phyloP scores from a whole-genome alignment of 2,113 vertebrate genomes.

The Rhinoderma darwinii region DNA sequence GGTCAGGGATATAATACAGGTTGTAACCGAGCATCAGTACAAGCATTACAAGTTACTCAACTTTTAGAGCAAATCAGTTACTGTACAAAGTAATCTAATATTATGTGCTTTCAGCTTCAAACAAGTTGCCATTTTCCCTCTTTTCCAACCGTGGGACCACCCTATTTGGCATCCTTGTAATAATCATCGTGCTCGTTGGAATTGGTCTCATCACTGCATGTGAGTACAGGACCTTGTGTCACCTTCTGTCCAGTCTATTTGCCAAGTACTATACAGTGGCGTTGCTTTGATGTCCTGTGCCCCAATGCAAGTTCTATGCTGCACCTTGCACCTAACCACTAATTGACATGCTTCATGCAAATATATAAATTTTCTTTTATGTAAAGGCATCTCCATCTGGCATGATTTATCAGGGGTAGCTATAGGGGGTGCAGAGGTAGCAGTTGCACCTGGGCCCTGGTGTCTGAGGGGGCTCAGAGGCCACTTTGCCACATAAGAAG shows the following conservation, averaged over 20 bases:
- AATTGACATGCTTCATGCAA: no score
- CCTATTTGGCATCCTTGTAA: background rate
- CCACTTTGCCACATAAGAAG: no score
- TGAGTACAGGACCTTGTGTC: constrained; percentile 9
- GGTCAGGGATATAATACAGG: background rate
- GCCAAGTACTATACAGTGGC: no score
- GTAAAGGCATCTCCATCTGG: no score
- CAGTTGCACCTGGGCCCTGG: no score
- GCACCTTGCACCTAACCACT: no score
- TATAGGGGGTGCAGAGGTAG: no score
- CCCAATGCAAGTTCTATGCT: no score
- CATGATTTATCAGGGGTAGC: no score
- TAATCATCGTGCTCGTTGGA: constrained; percentile 13
- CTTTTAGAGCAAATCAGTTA: background rate
- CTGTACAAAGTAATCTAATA: background rate
- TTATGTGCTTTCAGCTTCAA: constrained; percentile 22
- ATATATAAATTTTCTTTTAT: no score
- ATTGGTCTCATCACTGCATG: constrained; percentile 49
- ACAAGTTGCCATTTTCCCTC: constrained; percentile 25
- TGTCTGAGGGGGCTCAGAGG: no score
- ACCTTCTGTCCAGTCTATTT: background rate
- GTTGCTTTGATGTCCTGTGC: no score
- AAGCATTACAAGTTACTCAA: background rate
- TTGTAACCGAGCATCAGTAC: background rate
- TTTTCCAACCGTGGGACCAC: constrained; percentile 1